Conservation (phyloP, 1,140 invertebrate genomes). For the Aphelinus certus region DNA sequence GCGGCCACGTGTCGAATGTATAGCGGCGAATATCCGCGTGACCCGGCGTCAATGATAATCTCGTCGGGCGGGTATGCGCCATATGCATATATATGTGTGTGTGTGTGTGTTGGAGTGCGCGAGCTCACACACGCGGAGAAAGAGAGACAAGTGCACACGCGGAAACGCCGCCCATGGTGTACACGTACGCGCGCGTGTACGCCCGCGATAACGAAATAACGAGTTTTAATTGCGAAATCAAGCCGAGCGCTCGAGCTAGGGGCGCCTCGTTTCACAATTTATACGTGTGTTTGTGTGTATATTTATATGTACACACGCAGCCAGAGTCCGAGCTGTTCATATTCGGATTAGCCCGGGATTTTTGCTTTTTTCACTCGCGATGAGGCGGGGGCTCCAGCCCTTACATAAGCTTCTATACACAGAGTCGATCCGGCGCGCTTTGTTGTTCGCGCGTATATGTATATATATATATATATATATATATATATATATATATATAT, state of each 20-base stretch:
- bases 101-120: neutral
- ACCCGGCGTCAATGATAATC: slow-evolving; percentile 22
- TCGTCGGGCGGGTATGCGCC: neutral
- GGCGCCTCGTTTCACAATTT: too few species aligned
- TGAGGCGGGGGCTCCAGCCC: neutral
- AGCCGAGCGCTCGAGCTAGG: too few species aligned
- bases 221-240: slow-evolving; percentile 62
- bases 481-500: too few species aligned
- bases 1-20: slow-evolving; percentile 17
- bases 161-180: slow-evolving; percentile 19
- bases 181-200: neutral
- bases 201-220: slow-evolving; percentile 59
- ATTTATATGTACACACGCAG: too few species aligned
- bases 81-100: neutral
- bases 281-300: too few species aligned
- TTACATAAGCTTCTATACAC: neutral
- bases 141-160: slow-evolving; percentile 36
- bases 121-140: slow-evolving; percentile 5
- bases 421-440: neutral
- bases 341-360: neutral
- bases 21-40: neutral
- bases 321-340: too few species aligned
- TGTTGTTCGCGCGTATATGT: too few species aligned
- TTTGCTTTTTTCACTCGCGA: neutral
- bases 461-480: too few species aligned